Evolutionary conservation across 2,113 vertebrate genomes (phyloP).

Genomic region (Melanerpes formicivorus): DNA sequence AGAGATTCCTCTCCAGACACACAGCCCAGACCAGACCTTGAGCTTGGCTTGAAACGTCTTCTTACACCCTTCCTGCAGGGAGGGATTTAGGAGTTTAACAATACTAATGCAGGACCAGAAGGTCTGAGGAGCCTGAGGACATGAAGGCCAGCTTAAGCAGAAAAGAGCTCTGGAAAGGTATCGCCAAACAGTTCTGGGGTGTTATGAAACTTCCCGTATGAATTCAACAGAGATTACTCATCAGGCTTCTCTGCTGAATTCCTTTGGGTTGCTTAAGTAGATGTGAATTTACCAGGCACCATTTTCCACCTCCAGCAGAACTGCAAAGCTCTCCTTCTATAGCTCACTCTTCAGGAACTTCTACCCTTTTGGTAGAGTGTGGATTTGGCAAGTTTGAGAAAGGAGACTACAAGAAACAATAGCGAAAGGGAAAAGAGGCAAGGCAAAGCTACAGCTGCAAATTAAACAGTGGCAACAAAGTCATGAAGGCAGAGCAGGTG

Average conservation of each 20-base stretch:
- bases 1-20: slow-evolving; percentile 9
- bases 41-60: not conserved
- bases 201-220: not conserved
- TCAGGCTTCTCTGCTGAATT: not conserved
- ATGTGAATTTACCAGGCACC: not conserved
- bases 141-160: not conserved
- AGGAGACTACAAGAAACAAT: not conserved
- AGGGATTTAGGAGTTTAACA: not conserved
- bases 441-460: not conserved
- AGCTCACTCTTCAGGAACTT: not conserved
- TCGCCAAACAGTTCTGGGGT: not conserved
- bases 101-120: not conserved
- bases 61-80: not conserved
- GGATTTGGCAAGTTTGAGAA: not conserved
- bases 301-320: not conserved
- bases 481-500: not conserved
- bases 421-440: not conserved
- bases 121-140: not conserved
- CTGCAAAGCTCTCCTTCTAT: not conserved
- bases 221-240: not conserved
- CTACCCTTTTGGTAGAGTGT: not conserved
- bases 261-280: not conserved
- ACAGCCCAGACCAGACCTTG: not conserved
- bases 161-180: not conserved
- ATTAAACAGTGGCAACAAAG: not conserved